Evolutionary conservation across 2,888 invertebrate genomes (phyloP).

Genomic region (Formica aserva): DNA sequence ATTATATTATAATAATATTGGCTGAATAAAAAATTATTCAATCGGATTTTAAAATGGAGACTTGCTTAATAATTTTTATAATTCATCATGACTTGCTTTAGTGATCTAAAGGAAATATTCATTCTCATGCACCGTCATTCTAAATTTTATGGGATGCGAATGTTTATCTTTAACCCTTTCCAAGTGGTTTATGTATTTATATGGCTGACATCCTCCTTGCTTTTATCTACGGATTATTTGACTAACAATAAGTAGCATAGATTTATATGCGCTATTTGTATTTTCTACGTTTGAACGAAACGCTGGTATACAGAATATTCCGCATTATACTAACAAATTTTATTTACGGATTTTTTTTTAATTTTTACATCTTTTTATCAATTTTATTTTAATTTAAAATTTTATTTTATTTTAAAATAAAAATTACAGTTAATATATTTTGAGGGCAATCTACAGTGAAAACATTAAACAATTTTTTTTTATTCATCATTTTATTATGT

Average conservation of each 20-base stretch:
- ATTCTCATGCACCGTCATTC: background rate
- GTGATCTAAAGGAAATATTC: background rate
- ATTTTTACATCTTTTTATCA: background rate
- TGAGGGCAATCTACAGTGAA: background rate
- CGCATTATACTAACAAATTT: background rate
- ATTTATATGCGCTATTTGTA: background rate
- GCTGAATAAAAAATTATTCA: background rate
- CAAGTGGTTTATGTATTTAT: constrained; percentile 5
- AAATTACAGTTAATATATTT: background rate
- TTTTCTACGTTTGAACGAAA: background rate
- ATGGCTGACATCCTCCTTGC: background rate
- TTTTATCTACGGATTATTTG: background rate
- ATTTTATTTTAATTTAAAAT: background rate
- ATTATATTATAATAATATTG: background rate
- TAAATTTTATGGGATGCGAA: constrained; percentile 14
- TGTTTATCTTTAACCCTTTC: background rate
- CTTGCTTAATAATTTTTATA: background rate
- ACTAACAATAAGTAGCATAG: background rate
- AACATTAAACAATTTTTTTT: background rate
- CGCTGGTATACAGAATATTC: background rate
- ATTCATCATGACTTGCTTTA: background rate
- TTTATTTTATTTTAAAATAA: background rate
- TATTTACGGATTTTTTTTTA: background rate
- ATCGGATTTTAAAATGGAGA: background rate
- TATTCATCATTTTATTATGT: background rate